phyloP scores from a whole-genome alignment of 1,140 invertebrate genomes.

The Hyles euphorbiae region DNA sequence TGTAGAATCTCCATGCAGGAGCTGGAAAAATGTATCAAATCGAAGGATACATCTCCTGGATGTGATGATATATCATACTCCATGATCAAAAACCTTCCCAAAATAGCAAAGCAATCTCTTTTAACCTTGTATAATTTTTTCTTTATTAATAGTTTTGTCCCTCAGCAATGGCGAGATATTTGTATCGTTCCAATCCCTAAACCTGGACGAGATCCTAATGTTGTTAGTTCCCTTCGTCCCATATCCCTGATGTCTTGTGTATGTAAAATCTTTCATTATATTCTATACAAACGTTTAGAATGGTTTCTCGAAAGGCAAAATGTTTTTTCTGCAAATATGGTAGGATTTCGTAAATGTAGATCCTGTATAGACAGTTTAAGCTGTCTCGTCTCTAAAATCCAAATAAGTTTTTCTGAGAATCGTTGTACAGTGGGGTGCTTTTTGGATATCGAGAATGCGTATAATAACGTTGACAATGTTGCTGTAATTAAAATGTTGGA shows the following conservation, averaged over 20 bases:
- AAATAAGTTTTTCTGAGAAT: slow-evolving; percentile 18
- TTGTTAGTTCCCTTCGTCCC: slow-evolving; percentile 1
- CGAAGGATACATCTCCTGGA: slow-evolving; percentile 22
- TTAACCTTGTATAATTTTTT: slow-evolving; percentile 4
- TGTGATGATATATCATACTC: slow-evolving; percentile 22
- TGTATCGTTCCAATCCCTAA: slow-evolving; percentile 5
- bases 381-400: slow-evolving; percentile 10
- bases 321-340: background rate
- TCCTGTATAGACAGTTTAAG: slow-evolving; percentile 17
- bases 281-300: slow-evolving; percentile 5
- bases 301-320: slow-evolving; percentile 11
- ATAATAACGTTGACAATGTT: slow-evolving; percentile 4
- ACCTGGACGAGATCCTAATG: background rate
- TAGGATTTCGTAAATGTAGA: slow-evolving; percentile 5
- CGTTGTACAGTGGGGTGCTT: slow-evolving; percentile 5
- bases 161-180: slow-evolving; percentile 9
- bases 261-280: slow-evolving; percentile 7
- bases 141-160: background rate
- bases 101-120: background rate
- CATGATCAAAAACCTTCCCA: slow-evolving; percentile 12
- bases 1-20: slow-evolving; percentile 12
- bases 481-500: slow-evolving; percentile 11
- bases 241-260: slow-evolving; percentile 8
- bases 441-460: slow-evolving; percentile 10
- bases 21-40: slow-evolving; percentile 16